Percentiles rank a stretch among this genome's conserved stretches.
Conservation (phyloP, 2,113 vertebrate species). For the Pithys albifrons region DNA sequence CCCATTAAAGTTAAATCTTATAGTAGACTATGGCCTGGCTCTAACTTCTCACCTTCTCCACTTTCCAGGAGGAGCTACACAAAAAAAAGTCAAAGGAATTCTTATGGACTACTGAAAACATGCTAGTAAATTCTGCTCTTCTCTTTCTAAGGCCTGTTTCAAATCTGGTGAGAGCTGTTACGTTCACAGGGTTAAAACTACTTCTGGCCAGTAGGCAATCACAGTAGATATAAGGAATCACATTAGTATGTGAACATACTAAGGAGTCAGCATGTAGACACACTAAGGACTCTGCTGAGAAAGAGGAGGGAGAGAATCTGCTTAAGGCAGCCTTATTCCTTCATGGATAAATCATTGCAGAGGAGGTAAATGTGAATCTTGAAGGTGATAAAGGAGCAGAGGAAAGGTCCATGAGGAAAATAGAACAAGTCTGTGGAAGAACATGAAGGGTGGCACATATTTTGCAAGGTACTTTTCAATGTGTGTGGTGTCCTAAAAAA, state of each 20-base stretch:
- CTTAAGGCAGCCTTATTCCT: neutral
- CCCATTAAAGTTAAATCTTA: constrained; percentile 21
- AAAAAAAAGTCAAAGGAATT: neutral
- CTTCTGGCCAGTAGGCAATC: neutral
- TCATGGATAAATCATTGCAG: neutral
- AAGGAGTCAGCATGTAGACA: neutral
- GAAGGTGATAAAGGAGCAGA: neutral
- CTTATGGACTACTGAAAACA: neutral
- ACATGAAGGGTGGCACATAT: neutral
- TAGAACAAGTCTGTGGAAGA: neutral
- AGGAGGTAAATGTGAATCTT: neutral
- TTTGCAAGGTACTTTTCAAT: neutral
- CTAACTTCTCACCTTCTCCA: neutral
- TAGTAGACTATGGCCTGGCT: neutral
- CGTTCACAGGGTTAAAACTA: neutral
- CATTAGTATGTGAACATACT: neutral
- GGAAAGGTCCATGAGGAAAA: neutral
- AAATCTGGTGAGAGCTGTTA: neutral
- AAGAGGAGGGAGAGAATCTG: neutral
- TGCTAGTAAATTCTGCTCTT: neutral
- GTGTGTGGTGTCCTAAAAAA: neutral
- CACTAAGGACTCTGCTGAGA: neutral
- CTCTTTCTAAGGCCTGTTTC: neutral
- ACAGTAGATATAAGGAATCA: neutral
- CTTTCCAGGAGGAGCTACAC: neutral